phyloP scores from a whole-genome alignment of 2,113 vertebrate species.

The Hippolais icterina region DNA sequence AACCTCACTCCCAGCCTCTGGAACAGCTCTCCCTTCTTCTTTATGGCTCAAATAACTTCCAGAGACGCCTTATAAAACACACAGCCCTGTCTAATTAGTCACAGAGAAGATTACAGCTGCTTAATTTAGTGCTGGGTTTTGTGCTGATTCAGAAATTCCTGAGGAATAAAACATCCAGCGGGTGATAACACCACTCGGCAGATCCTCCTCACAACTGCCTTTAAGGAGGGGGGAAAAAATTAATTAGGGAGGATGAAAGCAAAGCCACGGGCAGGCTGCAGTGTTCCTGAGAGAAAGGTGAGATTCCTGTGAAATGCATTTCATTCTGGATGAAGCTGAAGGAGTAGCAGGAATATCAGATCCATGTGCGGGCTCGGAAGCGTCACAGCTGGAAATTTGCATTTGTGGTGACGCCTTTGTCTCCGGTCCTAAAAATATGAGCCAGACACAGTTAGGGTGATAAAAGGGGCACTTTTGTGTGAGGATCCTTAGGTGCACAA shows the following conservation, averaged over 20 bases:
- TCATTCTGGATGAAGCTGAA: background rate
- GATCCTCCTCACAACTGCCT: background rate
- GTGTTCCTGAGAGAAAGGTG: background rate
- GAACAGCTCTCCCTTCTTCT: background rate
- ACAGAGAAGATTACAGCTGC: background rate
- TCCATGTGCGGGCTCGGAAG: accelerated
- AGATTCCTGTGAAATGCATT: background rate
- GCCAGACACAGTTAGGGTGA: background rate
- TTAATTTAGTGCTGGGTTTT: slow-evolving; percentile 1
- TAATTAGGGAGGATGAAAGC: background rate
- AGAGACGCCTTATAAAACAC: background rate
- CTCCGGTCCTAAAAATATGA: background rate
- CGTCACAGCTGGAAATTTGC: background rate
- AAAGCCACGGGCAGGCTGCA: background rate
- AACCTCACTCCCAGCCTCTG: background rate
- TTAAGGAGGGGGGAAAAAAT: background rate
- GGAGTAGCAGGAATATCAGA: background rate
- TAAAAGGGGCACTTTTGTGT: background rate
- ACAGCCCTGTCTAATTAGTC: slow-evolving; percentile 21
- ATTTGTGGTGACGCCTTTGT: background rate
- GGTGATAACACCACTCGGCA: background rate
- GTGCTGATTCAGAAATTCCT: background rate
- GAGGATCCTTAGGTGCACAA: background rate
- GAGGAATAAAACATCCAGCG: background rate
- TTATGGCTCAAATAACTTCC: background rate